Base-by-base conservation (phyloP, 2,797 vertebrate genomes). In the Poeciliopsis presidionis region DNA sequence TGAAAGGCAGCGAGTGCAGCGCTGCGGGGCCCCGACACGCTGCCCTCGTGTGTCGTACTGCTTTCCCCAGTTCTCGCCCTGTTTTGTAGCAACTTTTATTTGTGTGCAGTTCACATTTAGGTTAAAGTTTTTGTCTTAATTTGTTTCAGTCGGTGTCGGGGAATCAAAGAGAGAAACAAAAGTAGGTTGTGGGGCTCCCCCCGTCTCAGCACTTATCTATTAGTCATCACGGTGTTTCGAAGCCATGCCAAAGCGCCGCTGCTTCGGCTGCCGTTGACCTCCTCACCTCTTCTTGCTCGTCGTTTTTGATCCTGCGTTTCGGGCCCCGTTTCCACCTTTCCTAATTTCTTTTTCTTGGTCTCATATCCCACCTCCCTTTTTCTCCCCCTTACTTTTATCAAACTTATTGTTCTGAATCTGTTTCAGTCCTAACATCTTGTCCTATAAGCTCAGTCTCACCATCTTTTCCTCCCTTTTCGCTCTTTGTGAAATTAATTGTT, bases 1-100 rank as follows among this genome's bases (percentile, higher is more conserved):
- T 95, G 86, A 95, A 94, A 94, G 90, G 51, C 41, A 0, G 81
- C 70, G 75, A 82, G 75, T 61, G 84, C 85, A 87, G 70, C 20
- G 72, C 91, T 84, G 77, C 86, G 81, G 87, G 90, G 76, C 72
- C 85, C 49, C 49, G 1, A 73, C 70, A 74, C 84, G 81, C 59
- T 74, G 20, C 78, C 63, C 72, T 67, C 18, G 0, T 16, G 75
- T 18, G 0, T 82, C 70, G 74, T 53, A 77, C 76, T 78, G 81
- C 55, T 57, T 63, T 59, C 73, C 77, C 80, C 53, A 79, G 28
- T 73, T 76, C 74, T 46, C 33, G 67, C 46, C 61, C 83, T 79
- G 57, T 74, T 78, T 84, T 87, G 83, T 81, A 72, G 72, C 76
- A 76, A 83, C 81, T 88, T 84, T n/a, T 43, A 22, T 39, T 76